Evolutionary conservation across 2,888 invertebrate species (phyloP), one percentile per base, ranked within the genome.

Genomic region (Nemotelus pantherinus): DNA sequence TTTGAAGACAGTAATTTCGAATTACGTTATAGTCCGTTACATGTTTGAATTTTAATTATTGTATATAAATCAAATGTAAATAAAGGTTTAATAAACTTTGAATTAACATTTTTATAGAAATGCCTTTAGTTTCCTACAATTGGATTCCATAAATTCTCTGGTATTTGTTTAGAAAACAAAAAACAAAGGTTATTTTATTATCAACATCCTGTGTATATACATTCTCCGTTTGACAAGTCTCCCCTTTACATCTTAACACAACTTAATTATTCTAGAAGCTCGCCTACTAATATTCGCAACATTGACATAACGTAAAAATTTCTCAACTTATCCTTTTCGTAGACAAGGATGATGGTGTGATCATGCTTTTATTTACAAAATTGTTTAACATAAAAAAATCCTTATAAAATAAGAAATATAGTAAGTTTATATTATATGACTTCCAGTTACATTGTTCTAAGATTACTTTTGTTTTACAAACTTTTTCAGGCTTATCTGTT

Each of bases 291-390:
- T 53, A 53, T 10, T 6, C 6, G 53, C 10, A 63, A 4, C 39
- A 39, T 41, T 45, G 5, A 9, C 45, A 47, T 25, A 68, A 2
- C 5, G 3, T 10, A 50, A 39, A 68, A 6, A 39, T 7, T 50
- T 53, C 68, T 2, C 70, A 68, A 70, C 70, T 70, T 70, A 55
- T 70, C 44, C 70, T 70, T 53, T 70, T 70, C 70, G 45, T 55
- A 43, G 41, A 70, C 41, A 39, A 25, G 25, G 25, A 25, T 25
- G 6, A 48, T 41, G 5, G 25, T 7, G 53, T 3, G 6, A 68
- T n/a, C 70, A 70, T 70, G 70, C 70, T 4, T 70, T 70, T 9
- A 70, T 63, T 25, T n/a, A 1, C 25, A 41, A 5, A 6, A 41
- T 39, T 63, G 43, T 41, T 39, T 63, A 7, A 41, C 2, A 41